Evolutionary conservation across 2,888 invertebrate genomes (phyloP).

Genomic region (Drosophila meridionalis): DNA sequence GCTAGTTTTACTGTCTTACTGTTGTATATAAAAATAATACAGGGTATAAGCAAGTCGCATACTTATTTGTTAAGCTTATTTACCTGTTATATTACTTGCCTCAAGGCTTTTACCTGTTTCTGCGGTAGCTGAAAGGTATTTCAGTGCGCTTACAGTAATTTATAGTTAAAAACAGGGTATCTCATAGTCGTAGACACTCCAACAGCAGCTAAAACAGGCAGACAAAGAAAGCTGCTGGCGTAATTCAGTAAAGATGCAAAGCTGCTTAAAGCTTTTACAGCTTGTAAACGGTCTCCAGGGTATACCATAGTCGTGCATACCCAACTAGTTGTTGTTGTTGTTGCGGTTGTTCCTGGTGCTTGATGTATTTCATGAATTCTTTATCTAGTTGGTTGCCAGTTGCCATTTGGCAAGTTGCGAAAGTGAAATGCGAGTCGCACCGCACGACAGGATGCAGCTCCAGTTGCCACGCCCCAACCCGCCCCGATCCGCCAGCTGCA

Average conservation of each 20-base stretch:
- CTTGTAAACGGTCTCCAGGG: neutral
- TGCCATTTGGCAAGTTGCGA: constrained; percentile 61
- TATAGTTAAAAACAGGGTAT: neutral
- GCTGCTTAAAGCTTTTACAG: neutral
- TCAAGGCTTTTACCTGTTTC: neutral
- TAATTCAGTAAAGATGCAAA: neutral
- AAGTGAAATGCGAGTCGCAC: constrained; percentile 67
- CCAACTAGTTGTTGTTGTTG: neutral
- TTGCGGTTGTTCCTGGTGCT: constrained; percentile 26
- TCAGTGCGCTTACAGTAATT: neutral
- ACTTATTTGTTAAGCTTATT: too few species aligned
- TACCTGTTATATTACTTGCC: neutral
- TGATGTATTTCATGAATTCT: constrained; percentile 73
- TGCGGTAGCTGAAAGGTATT: neutral
- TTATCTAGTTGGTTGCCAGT: constrained; percentile 58
- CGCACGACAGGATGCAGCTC: constrained; percentile 20
- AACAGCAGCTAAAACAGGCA: neutral
- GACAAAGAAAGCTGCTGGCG: too few species aligned
- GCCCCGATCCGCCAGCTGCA: constrained; percentile 14
- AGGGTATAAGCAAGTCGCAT: neutral
- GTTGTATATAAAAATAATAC: neutral
- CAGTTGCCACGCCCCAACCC: constrained; percentile 8
- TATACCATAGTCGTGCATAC: neutral
- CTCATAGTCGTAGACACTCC: neutral
- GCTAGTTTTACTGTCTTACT: neutral